Evolutionary conservation across 2,888 invertebrate genomes (phyloP), one percentile per base, ranked within the genome.

Genomic region (Drosophila subsilvestris): DNA sequence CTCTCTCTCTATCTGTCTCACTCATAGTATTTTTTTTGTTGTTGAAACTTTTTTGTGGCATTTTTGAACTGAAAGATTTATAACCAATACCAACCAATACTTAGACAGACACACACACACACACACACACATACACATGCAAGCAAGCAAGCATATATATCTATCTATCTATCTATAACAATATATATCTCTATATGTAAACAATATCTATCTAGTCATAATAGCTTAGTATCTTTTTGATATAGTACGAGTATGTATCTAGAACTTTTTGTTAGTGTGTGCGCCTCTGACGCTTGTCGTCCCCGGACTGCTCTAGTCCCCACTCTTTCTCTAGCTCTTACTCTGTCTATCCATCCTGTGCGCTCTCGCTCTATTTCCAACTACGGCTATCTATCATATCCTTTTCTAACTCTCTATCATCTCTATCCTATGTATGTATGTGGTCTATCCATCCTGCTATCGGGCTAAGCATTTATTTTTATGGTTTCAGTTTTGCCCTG

Each of bases 121-220:
- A 72, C 43, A 56, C 49, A 58, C 53, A 65, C 60, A 69, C 56
- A 71, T 50, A 74, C 60, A 79, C 56, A 70, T 60, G 72, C 77
- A 86, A 79, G 72, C 82, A 72, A 76, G 55, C 67, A 67, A 78
- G 49, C 42, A 43, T 48, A 45, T 17, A 32, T 12, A 14, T 20
- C 29, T 20, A 58, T 29, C 5, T 12, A 45, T 57, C 18, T 2
- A 57, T n/a, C 7, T 43, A 27, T 27, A 25, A 25, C 25, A 4
- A n/a, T 58, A 4, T 45, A 18, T 32, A 27, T 9, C n/a, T 25
- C 4, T 27, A 45, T 14, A n/a, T 9, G 6, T 55, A 3, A 14
- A 14, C 18, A 12, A 12, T 18, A 10, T 12, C 20, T 51, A 37
- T 9, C 14, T 18, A 51, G 51, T 10, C 20, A 12, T 6, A 56